These are phyloP conservation scores for Avahi laniger DNA, from an alignment of 2,797 vertebrate species.

Conservation along the genomic window DNA sequence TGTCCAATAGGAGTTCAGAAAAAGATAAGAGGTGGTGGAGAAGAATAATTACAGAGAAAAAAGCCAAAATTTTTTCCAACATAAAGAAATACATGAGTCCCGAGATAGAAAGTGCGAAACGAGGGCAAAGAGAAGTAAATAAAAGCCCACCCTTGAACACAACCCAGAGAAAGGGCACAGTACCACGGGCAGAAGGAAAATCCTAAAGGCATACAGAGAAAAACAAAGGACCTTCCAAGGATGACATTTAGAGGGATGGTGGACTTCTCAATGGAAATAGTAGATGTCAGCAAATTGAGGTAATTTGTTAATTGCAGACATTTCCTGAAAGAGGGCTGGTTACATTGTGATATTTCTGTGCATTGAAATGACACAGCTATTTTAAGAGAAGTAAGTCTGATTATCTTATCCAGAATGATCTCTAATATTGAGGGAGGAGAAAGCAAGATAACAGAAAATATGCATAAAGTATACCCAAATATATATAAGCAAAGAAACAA, in stretches of 20 bases:
- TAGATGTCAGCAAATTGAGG: not conserved
- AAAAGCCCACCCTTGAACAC: not conserved
- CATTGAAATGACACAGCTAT: not conserved
- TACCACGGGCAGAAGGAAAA: not conserved
- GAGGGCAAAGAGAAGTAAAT: not conserved
- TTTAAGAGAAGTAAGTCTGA: not conserved
- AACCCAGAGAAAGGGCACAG: not conserved
- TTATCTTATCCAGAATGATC: not conserved
- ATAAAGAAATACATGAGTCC: not conserved
- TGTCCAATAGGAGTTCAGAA: not conserved
- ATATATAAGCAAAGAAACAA: not conserved
- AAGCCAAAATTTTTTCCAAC: not conserved
- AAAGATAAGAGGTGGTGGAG: not conserved
- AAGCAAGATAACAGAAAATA: not conserved
- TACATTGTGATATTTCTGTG: not conserved
- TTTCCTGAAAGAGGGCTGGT: not conserved
- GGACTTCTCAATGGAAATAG: not conserved
- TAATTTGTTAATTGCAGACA: not conserved
- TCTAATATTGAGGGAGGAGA: not conserved
- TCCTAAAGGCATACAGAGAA: not conserved
- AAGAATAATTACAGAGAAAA: not conserved
- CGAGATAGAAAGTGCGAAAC: not conserved
- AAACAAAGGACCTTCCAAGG: not conserved
- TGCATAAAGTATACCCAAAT: not conserved
- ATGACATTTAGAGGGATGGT: not conserved